These are phyloP conservation scores for Bombyx huttoni DNA, from an alignment of 2,888 invertebrate species.

Conservation along the genomic window DNA sequence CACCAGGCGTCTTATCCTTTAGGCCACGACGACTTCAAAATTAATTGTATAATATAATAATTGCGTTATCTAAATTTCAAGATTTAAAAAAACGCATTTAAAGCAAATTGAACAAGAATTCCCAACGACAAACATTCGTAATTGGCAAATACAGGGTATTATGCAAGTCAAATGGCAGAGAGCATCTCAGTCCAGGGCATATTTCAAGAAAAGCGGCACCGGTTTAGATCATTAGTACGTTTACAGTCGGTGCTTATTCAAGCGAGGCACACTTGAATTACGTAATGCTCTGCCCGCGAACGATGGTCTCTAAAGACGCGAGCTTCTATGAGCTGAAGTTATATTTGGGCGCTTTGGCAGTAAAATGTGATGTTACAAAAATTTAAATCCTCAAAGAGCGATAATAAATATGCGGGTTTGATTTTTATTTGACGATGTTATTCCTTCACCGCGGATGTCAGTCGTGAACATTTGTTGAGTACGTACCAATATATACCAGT, in stretches of 20 bases:
- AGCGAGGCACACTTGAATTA: not conserved
- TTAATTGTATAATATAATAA: too few species aligned
- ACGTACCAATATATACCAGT: too few species aligned
- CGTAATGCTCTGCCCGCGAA: not conserved
- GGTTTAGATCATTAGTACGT: not conserved
- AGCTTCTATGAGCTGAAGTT: not conserved
- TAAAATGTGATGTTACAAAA: too few species aligned
- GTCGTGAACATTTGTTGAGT: too few species aligned
- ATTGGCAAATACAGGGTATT: not conserved
- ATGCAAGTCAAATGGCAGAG: not conserved
- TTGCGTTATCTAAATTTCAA: too few species aligned
- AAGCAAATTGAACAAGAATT: not conserved
- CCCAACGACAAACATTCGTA: not conserved
- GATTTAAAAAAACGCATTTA: not conserved
- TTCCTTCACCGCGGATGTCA: too few species aligned
- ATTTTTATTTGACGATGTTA: too few species aligned
- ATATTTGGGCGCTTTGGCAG: too few species aligned
- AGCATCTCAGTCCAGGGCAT: conserved; percentile 2
- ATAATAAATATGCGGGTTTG: too few species aligned
- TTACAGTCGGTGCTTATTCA: not conserved
- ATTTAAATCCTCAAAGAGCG: too few species aligned
- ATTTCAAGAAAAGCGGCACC: not conserved
- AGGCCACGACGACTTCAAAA: too few species aligned
- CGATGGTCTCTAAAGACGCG: not conserved
- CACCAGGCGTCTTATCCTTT: too few species aligned